These are phyloP conservation scores for Chitala chitala DNA, from an alignment of 2,113 vertebrate species.

Conservation along the genomic window DNA sequence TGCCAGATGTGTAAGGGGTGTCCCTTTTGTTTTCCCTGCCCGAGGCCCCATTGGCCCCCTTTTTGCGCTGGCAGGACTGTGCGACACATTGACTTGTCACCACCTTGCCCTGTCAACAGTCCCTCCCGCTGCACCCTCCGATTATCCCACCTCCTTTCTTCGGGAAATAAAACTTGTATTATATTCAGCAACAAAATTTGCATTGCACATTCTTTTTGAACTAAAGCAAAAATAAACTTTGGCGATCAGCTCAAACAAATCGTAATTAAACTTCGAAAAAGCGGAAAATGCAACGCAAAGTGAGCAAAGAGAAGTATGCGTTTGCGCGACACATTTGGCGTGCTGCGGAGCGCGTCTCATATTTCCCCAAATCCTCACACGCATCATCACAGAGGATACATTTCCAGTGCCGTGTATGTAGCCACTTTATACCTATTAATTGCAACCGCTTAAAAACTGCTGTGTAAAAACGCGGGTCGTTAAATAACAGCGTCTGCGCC, in stretches of 20 bases:
- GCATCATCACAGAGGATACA: not conserved
- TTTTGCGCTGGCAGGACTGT: constrained; percentile 32
- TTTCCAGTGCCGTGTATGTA: not conserved
- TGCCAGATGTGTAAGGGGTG: constrained; percentile 15
- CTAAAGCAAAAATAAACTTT: no score
- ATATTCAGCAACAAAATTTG: not conserved
- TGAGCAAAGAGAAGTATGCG: not conserved
- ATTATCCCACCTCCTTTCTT: no score
- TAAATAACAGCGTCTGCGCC: not conserved
- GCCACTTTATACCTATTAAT: not conserved
- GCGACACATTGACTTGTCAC: constrained; percentile 39
- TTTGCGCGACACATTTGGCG: not conserved
- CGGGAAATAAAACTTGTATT: not conserved
- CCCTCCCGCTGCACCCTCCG: not conserved
- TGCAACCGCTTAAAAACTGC: not conserved
- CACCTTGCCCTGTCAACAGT: constrained; percentile 39
- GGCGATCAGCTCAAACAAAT: no score
- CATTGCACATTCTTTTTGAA: not conserved
- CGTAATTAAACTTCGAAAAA: not conserved
- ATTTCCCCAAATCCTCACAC: not conserved
- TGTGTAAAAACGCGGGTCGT: constrained; percentile 26
- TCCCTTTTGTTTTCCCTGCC: constrained; percentile 18
- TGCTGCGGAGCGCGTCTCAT: not conserved
- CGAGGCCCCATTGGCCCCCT: constrained; percentile 42
- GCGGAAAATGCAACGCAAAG: no score